These are phyloP conservation scores for Penaeus indicus DNA, from an alignment of 1,140 invertebrate species.

Conservation along the genomic window DNA sequence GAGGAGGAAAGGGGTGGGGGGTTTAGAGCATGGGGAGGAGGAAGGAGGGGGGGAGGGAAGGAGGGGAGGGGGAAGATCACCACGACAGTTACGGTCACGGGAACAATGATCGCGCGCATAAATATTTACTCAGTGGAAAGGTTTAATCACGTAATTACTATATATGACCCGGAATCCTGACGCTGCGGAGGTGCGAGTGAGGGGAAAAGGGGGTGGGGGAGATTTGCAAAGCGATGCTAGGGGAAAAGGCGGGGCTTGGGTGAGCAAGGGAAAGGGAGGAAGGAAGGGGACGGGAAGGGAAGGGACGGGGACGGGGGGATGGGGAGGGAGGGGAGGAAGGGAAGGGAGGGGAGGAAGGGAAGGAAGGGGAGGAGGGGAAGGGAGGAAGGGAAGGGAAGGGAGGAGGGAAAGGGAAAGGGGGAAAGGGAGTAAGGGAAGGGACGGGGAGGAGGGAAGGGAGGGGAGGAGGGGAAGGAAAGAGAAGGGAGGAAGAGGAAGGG, in stretches of 20 bases:
- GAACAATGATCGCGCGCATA: too few species aligned
- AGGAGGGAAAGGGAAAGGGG: not conserved
- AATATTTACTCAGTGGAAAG: too few species aligned
- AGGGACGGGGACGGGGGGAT: too few species aligned
- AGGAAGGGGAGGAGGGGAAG: not conserved
- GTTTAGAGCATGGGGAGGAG: not conserved
- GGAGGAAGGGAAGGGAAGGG: not conserved
- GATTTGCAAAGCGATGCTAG: not conserved
- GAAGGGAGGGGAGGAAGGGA: not conserved
- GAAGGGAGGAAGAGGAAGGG: not conserved
- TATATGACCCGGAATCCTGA: too few species aligned
- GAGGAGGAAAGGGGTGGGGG: not conserved
- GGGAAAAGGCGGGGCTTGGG: not conserved
- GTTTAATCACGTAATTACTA: too few species aligned
- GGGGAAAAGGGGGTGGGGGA: constrained; percentile 6
- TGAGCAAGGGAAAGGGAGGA: not conserved
- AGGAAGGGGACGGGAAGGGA: not conserved
- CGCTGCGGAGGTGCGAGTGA: not conserved
- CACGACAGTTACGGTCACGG: too few species aligned
- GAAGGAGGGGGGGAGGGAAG: not conserved
- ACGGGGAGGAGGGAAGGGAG: not conserved
- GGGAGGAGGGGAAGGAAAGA: not conserved
- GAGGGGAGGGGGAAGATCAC: not conserved
- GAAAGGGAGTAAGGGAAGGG: not conserved
- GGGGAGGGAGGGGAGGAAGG: not conserved